Evolutionary conservation across 2,888 invertebrate genomes (phyloP), one percentile per base, ranked within the genome.

Genomic region (Philaethria dido): DNA sequence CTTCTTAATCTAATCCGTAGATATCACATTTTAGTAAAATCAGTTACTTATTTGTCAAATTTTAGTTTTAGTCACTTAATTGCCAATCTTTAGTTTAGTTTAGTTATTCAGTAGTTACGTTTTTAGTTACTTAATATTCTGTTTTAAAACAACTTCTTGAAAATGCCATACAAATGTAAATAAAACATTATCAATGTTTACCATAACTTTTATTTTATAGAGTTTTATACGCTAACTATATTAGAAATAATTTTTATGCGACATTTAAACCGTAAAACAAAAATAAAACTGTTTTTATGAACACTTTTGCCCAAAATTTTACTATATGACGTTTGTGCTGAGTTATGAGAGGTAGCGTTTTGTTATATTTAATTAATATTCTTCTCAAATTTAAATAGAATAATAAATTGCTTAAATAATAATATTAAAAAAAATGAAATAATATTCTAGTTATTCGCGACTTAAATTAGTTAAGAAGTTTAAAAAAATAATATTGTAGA

Each of bases 301-400:
- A 80, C 81, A 85, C 84, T 87, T 87, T 82, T 85, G 80, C 79
- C 80, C 78, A 83, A 88, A 86, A 80, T 81, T 84, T 85, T 83
- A 87, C 82, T 82, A 78, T 73, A 75, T 73, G 42, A 11, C 13
- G 20, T 68, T 25, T 74, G 81, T 79, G 67, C 0, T 67, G 78
- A 78, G 77, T 69, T 5, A 74, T 0, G 55, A 59, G 69, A 18
- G 20, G 9, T 14, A 47, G 68, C 54, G 54, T 11, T 45, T 16
- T 42, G 22, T 1, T 8, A 29, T 39, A 25, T 14, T 52, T 14
- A 8, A 33, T 33, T 33, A 33, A 33, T 33, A 6, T 8, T 6
- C 5, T 33, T 33, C 9, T 33, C 1, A 6, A 9, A 33, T 8
- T 33, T 33, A 33, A 33, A 33, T 8, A 33, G 1, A 33, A 1